Evolutionary conservation across 2,113 vertebrate genomes (phyloP), one percentile per base, ranked within the genome.

Genomic region (Gracilinanus agilis): DNA sequence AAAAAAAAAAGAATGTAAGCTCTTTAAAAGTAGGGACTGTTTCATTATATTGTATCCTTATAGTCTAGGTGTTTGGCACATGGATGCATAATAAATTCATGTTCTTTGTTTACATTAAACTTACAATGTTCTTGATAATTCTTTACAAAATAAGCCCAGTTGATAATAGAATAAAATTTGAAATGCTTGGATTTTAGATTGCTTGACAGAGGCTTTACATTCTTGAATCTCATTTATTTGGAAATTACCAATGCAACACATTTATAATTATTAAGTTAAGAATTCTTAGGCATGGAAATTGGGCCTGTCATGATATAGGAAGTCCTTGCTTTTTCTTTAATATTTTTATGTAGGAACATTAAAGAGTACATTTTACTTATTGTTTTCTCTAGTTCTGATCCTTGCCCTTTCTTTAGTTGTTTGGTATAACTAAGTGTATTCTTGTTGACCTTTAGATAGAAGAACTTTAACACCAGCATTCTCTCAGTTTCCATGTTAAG

Each of bases 281-380:
- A 40, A 90, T 91, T 95, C 95, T 92, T n/a, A 58, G 1, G 90
- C n/a, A 44, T 94, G 40, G 49, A n/a, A 61, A 27, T 67, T 53
- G 12, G n/a, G 6, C n/a, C 19, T 40, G 1, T 23, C 67, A 19
- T 75, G 34, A 34, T 75, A n/a, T 75, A 75, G 61, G 67, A 83
- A 83, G 58, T 88, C 19, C 53, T 90, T 93, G 16, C 94, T 90
- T 94, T 44, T 94, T 92, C 21, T 89, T 95, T 94, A 90, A 58
- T 93, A 90, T 92, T 44, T 94, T 92, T 49, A 61, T 92, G 13
- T 8, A 96, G 3, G 92, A 24, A 55, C 6, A 25, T 75, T 10
- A 67, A 94, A 67, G 0, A 55, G n/a, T 93, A 44, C 34, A 55
- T 92, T 40, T 40, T 93, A 9, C 40, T 93, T 83, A 21, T n/a